A percentile compares a stretch with the other conserved stretches of the same genome.
Evolutionary conservation across 2,797 vertebrate genomes (phyloP).

Genomic region (Myotis vivesi): DNA sequence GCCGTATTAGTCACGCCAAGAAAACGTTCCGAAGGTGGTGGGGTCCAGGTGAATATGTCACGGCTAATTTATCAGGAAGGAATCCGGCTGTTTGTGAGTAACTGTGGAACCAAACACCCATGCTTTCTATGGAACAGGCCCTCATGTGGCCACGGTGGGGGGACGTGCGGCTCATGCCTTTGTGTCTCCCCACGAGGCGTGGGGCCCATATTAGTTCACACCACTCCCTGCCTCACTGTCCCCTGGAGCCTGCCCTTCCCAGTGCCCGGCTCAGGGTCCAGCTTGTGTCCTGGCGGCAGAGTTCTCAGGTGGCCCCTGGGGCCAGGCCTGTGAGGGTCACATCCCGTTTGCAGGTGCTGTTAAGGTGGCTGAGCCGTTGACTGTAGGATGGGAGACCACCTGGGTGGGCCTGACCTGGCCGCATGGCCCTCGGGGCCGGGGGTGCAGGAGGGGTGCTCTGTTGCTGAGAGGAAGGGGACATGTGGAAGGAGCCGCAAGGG

Average conservation of each 20-base stretch:
- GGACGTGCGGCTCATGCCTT: not conserved
- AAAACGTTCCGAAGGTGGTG: not conserved
- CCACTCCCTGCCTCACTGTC: fast-evolving
- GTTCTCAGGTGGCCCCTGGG: not conserved
- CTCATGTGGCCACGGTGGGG: fast-evolving
- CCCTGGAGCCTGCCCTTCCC: fast-evolving
- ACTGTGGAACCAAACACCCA: not conserved
- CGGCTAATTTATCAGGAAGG: not conserved
- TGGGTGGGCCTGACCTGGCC: not conserved
- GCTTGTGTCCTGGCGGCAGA: not conserved
- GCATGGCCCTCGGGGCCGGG: fast-evolving
- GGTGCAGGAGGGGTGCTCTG: not conserved
- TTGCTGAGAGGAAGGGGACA: not conserved
- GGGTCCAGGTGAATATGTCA: conserved; percentile 29
- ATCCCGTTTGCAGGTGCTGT: fast-evolving
- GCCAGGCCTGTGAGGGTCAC: not conserved
- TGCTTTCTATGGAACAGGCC: not conserved
- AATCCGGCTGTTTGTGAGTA: not conserved
- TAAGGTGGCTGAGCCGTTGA: not conserved
- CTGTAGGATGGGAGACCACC: not conserved
- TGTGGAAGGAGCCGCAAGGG: fast-evolving
- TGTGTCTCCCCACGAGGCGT: not conserved
- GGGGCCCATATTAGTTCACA: not conserved
- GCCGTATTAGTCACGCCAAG: not conserved
- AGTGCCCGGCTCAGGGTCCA: not conserved